Percentiles rank a stretch among this genome's conserved stretches.
These are phyloP conservation scores for Smithornis capensis DNA, from an alignment of 2,113 vertebrate species.

Conservation along the genomic window DNA sequence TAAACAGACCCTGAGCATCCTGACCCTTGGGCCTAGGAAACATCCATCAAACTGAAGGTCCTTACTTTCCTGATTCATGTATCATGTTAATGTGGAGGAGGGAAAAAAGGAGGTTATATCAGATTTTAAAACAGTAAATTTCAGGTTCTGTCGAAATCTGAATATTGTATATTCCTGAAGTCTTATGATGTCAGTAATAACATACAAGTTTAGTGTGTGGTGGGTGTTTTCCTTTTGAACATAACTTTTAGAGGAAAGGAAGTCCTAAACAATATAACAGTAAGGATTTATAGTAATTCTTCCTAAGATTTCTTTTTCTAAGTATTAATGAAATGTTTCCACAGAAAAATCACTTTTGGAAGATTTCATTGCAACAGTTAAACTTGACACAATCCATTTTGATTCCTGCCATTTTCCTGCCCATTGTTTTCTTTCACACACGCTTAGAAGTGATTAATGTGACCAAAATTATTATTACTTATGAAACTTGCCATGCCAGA, in stretches of 20 bases:
- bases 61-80: neutral
- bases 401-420: neutral
- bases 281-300: neutral
- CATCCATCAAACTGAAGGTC: neutral
- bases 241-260: neutral
- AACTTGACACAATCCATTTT: neutral
- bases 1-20: neutral
- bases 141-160: neutral
- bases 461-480: neutral
- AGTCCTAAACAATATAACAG: neutral
- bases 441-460: neutral
- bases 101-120: neutral
- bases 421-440: neutral
- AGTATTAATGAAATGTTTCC: neutral
- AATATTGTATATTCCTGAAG: neutral
- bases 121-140: neutral
- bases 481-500: neutral
- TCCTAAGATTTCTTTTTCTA: neutral
- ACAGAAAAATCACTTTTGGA: neutral
- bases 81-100: neutral
- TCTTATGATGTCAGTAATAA: neutral
- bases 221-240: neutral
- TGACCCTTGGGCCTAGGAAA: neutral
- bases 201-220: neutral
- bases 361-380: neutral